Evolutionary conservation across 1,140 invertebrate genomes (phyloP).

Genomic region (Bacillus rossius): DNA sequence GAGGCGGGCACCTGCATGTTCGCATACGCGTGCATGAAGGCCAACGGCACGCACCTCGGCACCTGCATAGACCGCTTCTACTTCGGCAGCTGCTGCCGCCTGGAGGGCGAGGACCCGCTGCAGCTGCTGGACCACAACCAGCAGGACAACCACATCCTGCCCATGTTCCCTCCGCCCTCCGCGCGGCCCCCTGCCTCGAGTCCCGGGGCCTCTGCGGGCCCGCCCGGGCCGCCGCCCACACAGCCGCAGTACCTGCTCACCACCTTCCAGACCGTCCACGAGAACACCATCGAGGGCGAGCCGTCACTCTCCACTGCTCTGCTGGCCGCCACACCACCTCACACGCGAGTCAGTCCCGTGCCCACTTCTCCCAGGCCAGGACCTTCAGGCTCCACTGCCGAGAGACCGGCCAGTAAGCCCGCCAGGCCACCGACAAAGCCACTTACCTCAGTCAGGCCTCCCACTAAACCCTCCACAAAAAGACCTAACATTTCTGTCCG

Average conservation of each 20-base stretch:
- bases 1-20: constrained; percentile 90
- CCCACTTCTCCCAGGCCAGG: too few species aligned
- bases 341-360: too few species aligned
- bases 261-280: constrained; percentile 18
- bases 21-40: constrained; percentile 85
- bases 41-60: constrained; percentile 84
- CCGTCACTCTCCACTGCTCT: too few species aligned
- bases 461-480: background rate
- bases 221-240: background rate
- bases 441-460: background rate
- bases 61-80: constrained; percentile 90
- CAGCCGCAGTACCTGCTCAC: constrained; percentile 15
- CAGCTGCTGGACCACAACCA: constrained; percentile 11
- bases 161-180: background rate
- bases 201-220: background rate
- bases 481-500: too few species aligned
- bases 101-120: constrained; percentile 15
- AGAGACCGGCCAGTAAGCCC: constrained; percentile 1
- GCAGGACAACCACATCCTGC: constrained; percentile 15
- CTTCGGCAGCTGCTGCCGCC: constrained; percentile 80
- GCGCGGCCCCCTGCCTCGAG: background rate
- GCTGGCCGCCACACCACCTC: too few species aligned
- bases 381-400: background rate
- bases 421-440: background rate
- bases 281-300: constrained; percentile 20